Conservation (phyloP, 2,888 invertebrate species). For the Cosmopolites sordidus region DNA sequence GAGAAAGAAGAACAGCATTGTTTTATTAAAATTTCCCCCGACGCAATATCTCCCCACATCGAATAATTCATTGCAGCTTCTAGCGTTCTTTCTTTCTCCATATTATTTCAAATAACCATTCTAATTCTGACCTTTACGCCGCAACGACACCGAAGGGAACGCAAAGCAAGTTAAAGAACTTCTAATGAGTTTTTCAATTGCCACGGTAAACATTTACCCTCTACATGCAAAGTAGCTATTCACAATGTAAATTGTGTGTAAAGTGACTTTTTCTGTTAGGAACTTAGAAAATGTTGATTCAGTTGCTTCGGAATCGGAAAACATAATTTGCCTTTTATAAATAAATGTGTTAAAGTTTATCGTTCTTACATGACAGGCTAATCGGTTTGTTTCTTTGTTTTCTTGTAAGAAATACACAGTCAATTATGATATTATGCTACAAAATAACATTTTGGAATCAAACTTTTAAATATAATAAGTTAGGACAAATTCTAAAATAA, state of each 20-base stretch:
- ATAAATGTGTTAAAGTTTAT: too few relatives aligned
- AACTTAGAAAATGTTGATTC: constrained; percentile 12
- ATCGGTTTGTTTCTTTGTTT: too few relatives aligned
- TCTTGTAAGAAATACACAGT: too few relatives aligned
- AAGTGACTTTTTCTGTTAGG: constrained; percentile 7
- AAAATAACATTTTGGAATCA: too few relatives aligned
- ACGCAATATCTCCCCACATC: constrained; percentile 7
- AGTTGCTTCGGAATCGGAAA: constrained; percentile 7
- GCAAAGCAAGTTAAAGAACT: constrained; percentile 23
- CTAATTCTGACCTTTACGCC: constrained; percentile 23
- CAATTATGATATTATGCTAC: too few relatives aligned
- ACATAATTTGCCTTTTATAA: not conserved
- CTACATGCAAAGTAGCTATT: constrained; percentile 21
- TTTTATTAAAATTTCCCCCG: constrained; percentile 12
- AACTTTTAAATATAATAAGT: too few relatives aligned
- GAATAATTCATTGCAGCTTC: constrained; percentile 14
- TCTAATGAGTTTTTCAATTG: constrained; percentile 29
- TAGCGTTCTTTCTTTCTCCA: constrained; percentile 9
- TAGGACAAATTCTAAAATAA: too few relatives aligned
- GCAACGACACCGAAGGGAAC: constrained; percentile 20
- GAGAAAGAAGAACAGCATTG: not conserved
- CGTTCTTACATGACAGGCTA: too few relatives aligned
- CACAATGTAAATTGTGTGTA: constrained; percentile 19
- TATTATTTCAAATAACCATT: constrained; percentile 24
- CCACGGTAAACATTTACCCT: constrained; percentile 19